Evolutionary conservation across 2,888 invertebrate species (phyloP), one percentile per base, ranked within the genome.

Genomic region (Cheilosia variabilis): DNA sequence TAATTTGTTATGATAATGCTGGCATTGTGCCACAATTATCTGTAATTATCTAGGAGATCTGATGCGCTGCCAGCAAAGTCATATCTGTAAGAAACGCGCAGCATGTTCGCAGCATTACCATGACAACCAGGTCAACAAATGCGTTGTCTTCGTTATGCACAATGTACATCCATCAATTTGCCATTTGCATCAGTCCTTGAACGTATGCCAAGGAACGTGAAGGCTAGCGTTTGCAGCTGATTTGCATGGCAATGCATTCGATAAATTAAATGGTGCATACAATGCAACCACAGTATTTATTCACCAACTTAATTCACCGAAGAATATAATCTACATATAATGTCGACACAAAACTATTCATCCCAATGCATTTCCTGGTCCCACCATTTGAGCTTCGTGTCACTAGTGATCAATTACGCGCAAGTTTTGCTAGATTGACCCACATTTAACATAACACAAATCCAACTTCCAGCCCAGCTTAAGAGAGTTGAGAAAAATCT

Each of bases 381-480:
- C 5, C n/a, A n/a, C 15, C n/a, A n/a, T 43, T 43, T n/a, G 43
- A 17, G n/a, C 2, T 6, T 6, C 45, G 1, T 17, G 37, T 37
- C 37, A 2, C 45, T 2, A 55, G 2, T 17, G 13, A 7, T 9
- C 17, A 55, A 55, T 4, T 22, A 13, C 31, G 19, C 9, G 53
- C 81, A 71, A 76, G 31, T 13, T 41, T 17, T 31, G 41, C 37
- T 24, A 4, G 10, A 34, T 57, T 81, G 81, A 76, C 75, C 80
- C 43, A 81, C 31, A 37, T 66, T 7, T 10, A 2, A 9, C 24
- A 7, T 22, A 71, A 43, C 63, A 3, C 15, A n/a, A 31, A 55
- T 15, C n/a, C 5, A 24, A 31, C 22, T 15, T 5, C 17, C 10
- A 22, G 24, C 22, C n/a, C 2, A 22, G 17, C 22, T 63, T 75